These are phyloP conservation scores for Stenchaetothrips biformis DNA, from an alignment of 2,888 invertebrate species.

Conservation along the genomic window DNA sequence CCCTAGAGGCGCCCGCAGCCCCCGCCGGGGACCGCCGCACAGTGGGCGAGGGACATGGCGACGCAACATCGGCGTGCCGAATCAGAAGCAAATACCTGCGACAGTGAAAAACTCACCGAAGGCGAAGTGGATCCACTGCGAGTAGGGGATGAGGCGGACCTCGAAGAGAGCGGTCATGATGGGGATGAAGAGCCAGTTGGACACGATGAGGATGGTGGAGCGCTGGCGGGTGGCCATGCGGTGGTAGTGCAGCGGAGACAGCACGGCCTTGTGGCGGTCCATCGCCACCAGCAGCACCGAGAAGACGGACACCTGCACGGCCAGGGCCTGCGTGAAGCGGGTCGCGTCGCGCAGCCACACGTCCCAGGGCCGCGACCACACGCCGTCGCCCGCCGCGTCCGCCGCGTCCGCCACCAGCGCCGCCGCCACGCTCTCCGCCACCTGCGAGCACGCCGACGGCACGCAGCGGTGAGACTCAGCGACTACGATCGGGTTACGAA, in stretches of 20 bases:
- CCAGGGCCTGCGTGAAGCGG: neutral
- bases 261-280: conserved; percentile 50
- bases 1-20: no score
- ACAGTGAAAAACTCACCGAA: neutral
- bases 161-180: neutral
- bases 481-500: no score
- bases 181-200: neutral
- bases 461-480: no score
- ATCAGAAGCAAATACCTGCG: no score
- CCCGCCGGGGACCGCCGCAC: no score
- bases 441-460: no score
- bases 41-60: no score
- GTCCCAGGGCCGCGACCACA: neutral
- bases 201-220: conserved; percentile 10
- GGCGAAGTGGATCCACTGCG: conserved; percentile 12
- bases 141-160: conserved; percentile 3
- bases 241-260: conserved; percentile 51
- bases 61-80: no score
- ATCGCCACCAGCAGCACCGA: conserved; percentile 36
- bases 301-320: conserved; percentile 39
- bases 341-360: neutral
- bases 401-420: neutral
- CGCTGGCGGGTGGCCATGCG: conserved; percentile 49
- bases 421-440: conserved; percentile 1
- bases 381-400: neutral